Evolutionary conservation across 2,888 invertebrate genomes (phyloP).

Genomic region (Synanthedon myopaeformis): DNA sequence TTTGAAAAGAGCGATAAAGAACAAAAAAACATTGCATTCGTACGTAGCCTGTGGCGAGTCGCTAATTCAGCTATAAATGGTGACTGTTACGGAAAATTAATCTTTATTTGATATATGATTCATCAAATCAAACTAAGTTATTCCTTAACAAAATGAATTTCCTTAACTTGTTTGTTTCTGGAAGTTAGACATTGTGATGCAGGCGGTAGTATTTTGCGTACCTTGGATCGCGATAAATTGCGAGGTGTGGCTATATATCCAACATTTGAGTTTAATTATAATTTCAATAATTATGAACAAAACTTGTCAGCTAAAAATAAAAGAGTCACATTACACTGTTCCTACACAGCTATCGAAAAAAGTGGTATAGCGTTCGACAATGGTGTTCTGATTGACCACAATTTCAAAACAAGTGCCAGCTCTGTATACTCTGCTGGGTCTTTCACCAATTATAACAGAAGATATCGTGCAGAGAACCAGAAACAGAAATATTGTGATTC

Average conservation of each 20-base stretch:
- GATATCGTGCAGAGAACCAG: constrained; percentile 62
- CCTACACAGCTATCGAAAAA: constrained; percentile 58
- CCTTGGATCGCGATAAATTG: no score
- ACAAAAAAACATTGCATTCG: no score
- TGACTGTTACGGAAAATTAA: not conserved
- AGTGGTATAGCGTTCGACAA: constrained; percentile 71
- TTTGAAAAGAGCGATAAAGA: no score
- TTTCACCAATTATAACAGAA: constrained; percentile 72
- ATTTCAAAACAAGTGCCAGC: constrained; percentile 73
- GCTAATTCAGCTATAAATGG: no score
- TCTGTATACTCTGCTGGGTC: constrained; percentile 77
- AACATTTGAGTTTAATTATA: no score
- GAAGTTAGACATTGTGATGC: no score
- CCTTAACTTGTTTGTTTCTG: no score
- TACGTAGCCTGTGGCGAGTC: no score
- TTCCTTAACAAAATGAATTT: no score
- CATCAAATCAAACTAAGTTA: no score
- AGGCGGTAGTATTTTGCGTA: no score
- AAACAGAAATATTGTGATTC: constrained; percentile 72
- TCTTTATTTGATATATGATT: not conserved
- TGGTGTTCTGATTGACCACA: constrained; percentile 72
- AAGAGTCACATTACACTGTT: constrained; percentile 4
- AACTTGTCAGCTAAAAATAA: not conserved
- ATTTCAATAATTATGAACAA: not conserved
- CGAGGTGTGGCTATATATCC: no score